phyloP scores from a whole-genome alignment of 1,140 invertebrate genomes.

The Musca vetustissima region DNA sequence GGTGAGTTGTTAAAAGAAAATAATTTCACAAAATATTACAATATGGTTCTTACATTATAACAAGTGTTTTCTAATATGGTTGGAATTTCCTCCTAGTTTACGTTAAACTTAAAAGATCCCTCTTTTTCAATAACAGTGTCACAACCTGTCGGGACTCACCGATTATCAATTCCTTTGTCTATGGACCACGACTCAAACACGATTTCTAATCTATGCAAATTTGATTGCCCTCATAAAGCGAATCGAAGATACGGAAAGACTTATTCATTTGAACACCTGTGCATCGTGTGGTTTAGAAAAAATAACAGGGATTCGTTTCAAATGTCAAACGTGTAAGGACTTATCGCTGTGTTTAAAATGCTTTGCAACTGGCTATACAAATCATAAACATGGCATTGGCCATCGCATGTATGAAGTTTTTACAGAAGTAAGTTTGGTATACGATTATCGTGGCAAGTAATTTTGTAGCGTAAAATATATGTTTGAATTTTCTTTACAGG shows the following conservation, averaged over 20 bases:
- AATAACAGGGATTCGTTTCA: constrained; percentile 50
- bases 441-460: no score
- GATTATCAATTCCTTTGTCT: constrained; percentile 46
- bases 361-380: constrained; percentile 41
- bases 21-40: no score
- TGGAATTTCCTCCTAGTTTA: no score
- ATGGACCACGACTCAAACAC: constrained; percentile 45
- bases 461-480: no score
- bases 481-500: no score
- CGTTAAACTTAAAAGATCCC: not conserved
- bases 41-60: no score
- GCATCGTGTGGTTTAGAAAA: constrained; percentile 40
- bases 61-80: no score
- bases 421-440: constrained; percentile 34
- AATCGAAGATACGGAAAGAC: constrained; percentile 48
- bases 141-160: constrained; percentile 37
- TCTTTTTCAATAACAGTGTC: constrained; percentile 31
- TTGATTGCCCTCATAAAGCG: constrained; percentile 46
- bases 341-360: constrained; percentile 48
- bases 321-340: constrained; percentile 48
- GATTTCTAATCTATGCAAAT: constrained; percentile 51
- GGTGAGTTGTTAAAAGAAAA: constrained; percentile 28
- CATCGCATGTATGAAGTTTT: constrained; percentile 53
- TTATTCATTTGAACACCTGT: constrained; percentile 49
- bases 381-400: constrained; percentile 38